Evolutionary conservation across 1,140 invertebrate genomes (phyloP).

Genomic region (Hypothenemus hampei): DNA sequence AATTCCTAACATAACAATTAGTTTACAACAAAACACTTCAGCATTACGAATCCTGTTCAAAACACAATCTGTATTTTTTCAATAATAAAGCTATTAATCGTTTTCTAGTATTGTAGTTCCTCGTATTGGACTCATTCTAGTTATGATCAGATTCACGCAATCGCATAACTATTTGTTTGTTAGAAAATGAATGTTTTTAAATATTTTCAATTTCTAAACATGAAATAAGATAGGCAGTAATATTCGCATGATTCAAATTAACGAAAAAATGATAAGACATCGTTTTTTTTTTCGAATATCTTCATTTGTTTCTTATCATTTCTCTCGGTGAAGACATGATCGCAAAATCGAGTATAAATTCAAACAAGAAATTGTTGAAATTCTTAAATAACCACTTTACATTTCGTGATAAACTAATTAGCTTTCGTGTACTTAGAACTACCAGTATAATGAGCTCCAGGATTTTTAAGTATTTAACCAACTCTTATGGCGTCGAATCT

Average conservation of each 20-base stretch:
- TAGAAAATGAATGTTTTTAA: not conserved
- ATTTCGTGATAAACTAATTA: constrained; percentile 12
- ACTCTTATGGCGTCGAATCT: constrained; percentile 8
- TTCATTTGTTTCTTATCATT: constrained; percentile 12
- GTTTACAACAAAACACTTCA: no score
- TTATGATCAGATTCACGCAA: not conserved
- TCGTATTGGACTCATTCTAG: not conserved
- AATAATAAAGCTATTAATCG: no score
- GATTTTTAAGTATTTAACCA: constrained; percentile 7
- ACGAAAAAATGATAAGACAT: not conserved
- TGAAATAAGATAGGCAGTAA: not conserved
- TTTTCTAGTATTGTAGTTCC: not conserved
- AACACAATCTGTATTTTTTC: no score
- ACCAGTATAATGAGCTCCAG: constrained; percentile 17
- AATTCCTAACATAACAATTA: no score
- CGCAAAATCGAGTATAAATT: constrained; percentile 26
- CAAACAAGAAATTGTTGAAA: constrained; percentile 5
- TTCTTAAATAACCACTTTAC: constrained; percentile 14
- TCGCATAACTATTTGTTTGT: not conserved
- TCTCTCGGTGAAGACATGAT: constrained; percentile 14
- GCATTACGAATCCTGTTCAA: no score
- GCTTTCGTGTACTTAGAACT: not conserved
- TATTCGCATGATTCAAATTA: not conserved
- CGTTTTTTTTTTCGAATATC: constrained; percentile 3
- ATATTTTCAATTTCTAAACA: not conserved